Percentiles rank a stretch among this genome's conserved stretches.
Evolutionary conservation across 2,113 vertebrate species (phyloP).

Genomic region (Chaetorhynchus papuensis): DNA sequence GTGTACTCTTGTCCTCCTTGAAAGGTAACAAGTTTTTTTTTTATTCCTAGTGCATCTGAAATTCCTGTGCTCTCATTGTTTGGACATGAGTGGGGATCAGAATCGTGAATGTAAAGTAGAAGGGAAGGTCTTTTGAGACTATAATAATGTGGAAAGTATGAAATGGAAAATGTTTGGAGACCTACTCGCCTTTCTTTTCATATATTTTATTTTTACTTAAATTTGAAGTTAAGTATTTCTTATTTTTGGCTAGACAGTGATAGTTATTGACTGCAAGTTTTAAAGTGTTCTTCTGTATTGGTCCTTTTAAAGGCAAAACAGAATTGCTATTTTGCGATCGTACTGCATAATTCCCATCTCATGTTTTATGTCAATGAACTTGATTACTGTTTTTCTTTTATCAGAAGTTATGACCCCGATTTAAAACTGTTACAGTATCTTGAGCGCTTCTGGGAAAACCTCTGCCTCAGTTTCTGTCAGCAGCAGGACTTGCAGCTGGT

Average conservation of each 20-base stretch:
- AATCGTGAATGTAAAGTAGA: not conserved
- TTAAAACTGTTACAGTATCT: not conserved
- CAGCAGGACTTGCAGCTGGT: not conserved
- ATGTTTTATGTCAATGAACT: not conserved
- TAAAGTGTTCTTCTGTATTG: not conserved
- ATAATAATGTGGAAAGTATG: not conserved
- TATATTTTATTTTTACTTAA: not conserved
- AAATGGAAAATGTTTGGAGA: not conserved
- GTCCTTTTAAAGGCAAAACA: not conserved
- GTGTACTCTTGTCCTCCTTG: not conserved
- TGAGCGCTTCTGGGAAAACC: not conserved
- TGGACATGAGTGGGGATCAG: not conserved
- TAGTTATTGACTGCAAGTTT: not conserved
- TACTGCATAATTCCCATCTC: not conserved
- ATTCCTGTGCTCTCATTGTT: not conserved
- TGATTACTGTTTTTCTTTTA: not conserved
- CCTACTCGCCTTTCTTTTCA: not conserved
- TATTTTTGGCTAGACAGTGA: not conserved
- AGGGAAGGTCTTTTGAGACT: not conserved
- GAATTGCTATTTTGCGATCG: not conserved
- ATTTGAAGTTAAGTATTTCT: not conserved
- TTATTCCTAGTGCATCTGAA: not conserved
- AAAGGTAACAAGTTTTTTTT: not conserved
- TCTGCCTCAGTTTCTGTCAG: not conserved
- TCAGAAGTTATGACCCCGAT: not conserved